Base-by-base conservation (phyloP, 2,113 vertebrate genomes). In the Melanerpes formicivorus region DNA sequence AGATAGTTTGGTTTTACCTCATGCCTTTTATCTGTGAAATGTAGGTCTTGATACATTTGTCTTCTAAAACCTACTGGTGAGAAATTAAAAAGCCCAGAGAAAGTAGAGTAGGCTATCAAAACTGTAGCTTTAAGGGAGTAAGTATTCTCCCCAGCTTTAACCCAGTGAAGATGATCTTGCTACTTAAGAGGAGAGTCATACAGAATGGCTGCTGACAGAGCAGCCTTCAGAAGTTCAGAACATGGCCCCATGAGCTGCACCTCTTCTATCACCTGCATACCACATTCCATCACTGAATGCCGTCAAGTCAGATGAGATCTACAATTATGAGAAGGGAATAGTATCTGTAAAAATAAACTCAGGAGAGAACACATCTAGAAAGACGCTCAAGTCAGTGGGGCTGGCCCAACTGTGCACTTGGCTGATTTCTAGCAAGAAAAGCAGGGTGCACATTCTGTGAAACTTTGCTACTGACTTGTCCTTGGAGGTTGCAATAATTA, bases 401-500 rank as follows among this genome's bases (percentile, higher is more conserved):
- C 55, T 44, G 79, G 40, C 55, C 54, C 9, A 6, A 54, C 55
- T 46, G 9, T 12, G 26, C 0, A 0, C 16, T 59, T 44, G 34
- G n/a, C 58, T 5, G 3, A 73, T 87, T 90, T 87, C 34, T 52
- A 79, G 40, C 13, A 65, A 62, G 74, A 79, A 90, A 88, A 86
- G 55, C 50, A 64, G 55, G 70, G 73, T 82, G 71, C 50, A 17
- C 25, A 66, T 91, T 87, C 79, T 60, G 46, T n/a, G 79, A 80
- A 96, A 92, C 85, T 80, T 90, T 85, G 91, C 71, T 86, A 70
- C 42, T 75, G 64, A 74, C 76, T 95, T 90, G 84, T 77, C 59
- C 88, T 90, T 74, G 91, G 55, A 86, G 72, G 79, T n/a, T 44
- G 87, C 76, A 29, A 19, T 65, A 84, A 87, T 64, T 32, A 69